Conservation (phyloP, 2,888 invertebrate genomes). For the Drosophila peninsularis region DNA sequence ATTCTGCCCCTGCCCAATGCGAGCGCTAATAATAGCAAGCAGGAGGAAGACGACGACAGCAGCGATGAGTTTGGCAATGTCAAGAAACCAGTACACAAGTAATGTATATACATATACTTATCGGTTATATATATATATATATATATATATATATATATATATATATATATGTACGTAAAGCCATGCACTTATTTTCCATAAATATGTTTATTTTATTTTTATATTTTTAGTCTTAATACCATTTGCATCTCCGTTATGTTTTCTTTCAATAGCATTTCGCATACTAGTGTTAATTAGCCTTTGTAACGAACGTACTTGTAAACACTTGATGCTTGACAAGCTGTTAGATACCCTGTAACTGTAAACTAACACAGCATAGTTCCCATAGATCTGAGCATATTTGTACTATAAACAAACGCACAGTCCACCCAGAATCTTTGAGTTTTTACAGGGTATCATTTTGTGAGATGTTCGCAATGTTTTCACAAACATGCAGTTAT, state of each 20-base stretch:
- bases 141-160: background rate
- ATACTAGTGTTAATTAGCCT: constrained; percentile 36
- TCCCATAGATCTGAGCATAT: background rate
- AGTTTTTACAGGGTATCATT: background rate
- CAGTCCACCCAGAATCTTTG: background rate
- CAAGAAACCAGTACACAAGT: constrained; percentile 70
- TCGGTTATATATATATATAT: background rate
- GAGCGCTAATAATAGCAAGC: constrained; percentile 49
- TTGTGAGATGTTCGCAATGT: background rate
- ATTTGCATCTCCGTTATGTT: constrained; percentile 15
- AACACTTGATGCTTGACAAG: background rate
- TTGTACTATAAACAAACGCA: background rate
- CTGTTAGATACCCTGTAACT: constrained; percentile 20
- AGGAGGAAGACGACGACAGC: constrained; percentile 69
- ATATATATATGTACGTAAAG: no score
- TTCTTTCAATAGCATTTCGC: constrained; percentile 38
- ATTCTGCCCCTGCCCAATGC: constrained; percentile 19
- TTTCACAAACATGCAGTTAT: background rate
- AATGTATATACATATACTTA: no score
- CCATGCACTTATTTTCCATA: background rate
- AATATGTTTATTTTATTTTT: background rate
- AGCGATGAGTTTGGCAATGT: constrained; percentile 71
- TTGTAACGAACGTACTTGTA: constrained; percentile 3
- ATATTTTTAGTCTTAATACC: constrained; percentile 5
- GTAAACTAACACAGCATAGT: background rate